These are phyloP conservation scores for Caenorhabditis sinica DNA, from an alignment of 2,888 invertebrate species.

Conservation along the genomic window DNA sequence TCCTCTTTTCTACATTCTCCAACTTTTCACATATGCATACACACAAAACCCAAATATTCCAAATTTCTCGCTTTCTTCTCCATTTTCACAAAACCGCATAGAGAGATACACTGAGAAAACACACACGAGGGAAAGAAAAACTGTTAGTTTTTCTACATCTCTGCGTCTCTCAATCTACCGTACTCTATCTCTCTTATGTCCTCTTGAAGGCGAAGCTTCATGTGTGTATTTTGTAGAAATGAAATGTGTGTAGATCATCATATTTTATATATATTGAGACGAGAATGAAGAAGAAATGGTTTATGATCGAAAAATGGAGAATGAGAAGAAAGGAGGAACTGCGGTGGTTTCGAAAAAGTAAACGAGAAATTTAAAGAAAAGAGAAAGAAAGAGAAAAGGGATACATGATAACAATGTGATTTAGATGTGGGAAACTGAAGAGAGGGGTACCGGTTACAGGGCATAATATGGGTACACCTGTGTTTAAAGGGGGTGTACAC, in stretches of 20 bases:
- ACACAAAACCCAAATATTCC: constrained; percentile 17
- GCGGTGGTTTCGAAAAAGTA: constrained; percentile 1
- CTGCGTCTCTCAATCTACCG: neutral
- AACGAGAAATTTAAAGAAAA: constrained; percentile 23
- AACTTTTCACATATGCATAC: neutral
- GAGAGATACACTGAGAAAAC: constrained; percentile 3
- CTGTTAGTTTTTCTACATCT: constrained; percentile 44
- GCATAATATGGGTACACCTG: neutral
- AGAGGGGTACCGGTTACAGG: neutral
- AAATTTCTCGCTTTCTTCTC: constrained; percentile 1
- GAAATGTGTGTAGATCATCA: constrained; percentile 7
- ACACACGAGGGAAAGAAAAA: constrained; percentile 7
- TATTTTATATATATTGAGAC: constrained; percentile 26
- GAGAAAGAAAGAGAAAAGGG: neutral
- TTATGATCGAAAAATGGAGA: constrained; percentile 38
- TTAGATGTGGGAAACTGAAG: neutral
- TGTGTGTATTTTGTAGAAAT: constrained; percentile 20
- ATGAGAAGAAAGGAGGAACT: constrained; percentile 9
- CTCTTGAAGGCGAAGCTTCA: constrained; percentile 25
- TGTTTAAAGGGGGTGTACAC: too few relatives aligned
- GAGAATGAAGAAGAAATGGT: constrained; percentile 27
- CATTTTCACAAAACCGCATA: neutral
- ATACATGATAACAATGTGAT: neutral
- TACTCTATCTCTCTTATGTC: constrained; percentile 11
- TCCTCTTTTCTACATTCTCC: neutral